Evolutionary conservation across 2,113 vertebrate genomes (phyloP), one percentile per base, ranked within the genome.

Genomic region (Porphyrio hochstetteri): DNA sequence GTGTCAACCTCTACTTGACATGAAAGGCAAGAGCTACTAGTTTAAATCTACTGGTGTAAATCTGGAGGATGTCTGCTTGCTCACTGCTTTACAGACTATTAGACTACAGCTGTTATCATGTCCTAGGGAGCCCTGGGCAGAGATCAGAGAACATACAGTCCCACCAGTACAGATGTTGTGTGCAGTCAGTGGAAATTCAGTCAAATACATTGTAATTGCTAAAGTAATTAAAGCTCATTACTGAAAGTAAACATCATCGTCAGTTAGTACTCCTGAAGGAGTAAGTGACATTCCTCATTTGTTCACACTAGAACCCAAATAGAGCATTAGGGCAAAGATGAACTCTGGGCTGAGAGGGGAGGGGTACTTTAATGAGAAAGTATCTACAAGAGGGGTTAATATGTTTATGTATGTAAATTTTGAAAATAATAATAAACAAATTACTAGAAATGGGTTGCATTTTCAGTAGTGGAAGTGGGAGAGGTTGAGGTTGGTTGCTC

Each of bases 171-270:
- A 97, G 94, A 97, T 96, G 92, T 92, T 96, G 86, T 87, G 84
- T 96, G 78, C 86, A 97, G 96, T 50, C 95, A 94, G 88, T 95
- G 96, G 96, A 98, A 98, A 97, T 92, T 97, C 88, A 83, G 93
- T 96, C 96, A 95, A 97, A 97, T 88, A 95, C 79, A 55, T 81
- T 97, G 46, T 95, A 97, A 97, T 97, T 97, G 91, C 79, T 96
- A 56, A 96, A 94, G 92, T 97, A 97, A 98, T 97, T 98, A 96
- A 97, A 96, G 92, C 88, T 97, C 90, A 97, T 97, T 98, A 95
- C 79, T 93, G 91, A 95, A 92, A 95, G 94, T 92, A 98, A 97
- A 97, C 88, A 96, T n/a, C 92, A 65, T 78, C 8, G 15, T 65
- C 92, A 67, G 72, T 94, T 79, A 96, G 61, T 52, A 3, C 50